phyloP scores from a whole-genome alignment of 2,888 invertebrate species.

The Andrena fulva region DNA sequence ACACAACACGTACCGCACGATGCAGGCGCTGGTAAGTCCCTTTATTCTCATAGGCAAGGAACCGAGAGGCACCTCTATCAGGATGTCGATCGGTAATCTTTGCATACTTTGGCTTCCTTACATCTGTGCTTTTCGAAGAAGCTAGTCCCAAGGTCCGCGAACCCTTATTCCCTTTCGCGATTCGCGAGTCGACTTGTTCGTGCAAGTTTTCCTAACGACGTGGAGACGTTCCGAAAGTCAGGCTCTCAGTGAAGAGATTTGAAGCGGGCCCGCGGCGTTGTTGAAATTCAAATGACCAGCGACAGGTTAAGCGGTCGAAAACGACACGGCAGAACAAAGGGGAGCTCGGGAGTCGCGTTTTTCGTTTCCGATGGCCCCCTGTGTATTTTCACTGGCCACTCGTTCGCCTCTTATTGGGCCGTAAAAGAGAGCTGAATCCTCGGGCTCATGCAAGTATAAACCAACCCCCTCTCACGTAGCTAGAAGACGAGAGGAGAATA shows the following conservation, averaged over 20 bases:
- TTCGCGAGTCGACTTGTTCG: too few relatives aligned
- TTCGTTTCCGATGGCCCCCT: conserved; percentile 15
- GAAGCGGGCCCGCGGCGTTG: not conserved
- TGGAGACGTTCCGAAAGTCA: not conserved
- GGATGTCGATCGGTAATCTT: too few relatives aligned
- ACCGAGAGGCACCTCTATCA: too few relatives aligned
- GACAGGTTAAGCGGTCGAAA: not conserved
- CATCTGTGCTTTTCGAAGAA: too few relatives aligned
- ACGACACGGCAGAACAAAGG: conserved; percentile 13
- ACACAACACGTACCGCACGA: conserved; percentile 44
- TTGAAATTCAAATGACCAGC: conserved; percentile 18
- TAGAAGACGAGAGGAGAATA: conserved; percentile 22
- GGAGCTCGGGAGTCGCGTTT: not conserved
- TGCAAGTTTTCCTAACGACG: not conserved
- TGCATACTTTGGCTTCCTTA: too few relatives aligned
- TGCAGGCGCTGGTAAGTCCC: conserved; percentile 69
- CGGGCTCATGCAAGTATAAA: conserved; percentile 73
- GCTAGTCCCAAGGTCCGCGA: too few relatives aligned
- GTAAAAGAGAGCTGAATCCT: conserved; percentile 71
- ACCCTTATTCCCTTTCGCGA: too few relatives aligned
- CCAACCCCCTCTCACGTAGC: conserved; percentile 44
- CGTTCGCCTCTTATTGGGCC: conserved; percentile 70
- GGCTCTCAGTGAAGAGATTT: not conserved
- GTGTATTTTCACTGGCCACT: conserved; percentile 31
- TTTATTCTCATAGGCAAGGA: not conserved